Base-by-base conservation (phyloP, 2,888 invertebrate species). In the Trachelus stipa region DNA sequence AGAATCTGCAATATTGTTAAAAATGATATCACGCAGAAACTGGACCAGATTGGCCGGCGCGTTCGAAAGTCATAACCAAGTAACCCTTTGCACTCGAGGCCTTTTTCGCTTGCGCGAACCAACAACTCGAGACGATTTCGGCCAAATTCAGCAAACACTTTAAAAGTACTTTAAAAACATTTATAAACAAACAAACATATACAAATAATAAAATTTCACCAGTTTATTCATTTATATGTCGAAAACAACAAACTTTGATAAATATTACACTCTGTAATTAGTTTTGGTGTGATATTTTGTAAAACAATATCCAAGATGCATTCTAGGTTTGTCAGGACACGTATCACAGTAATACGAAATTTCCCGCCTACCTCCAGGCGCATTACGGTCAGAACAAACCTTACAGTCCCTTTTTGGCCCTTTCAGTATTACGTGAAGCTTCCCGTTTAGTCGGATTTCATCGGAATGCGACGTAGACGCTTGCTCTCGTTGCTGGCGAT, bases 121-220 rank as follows among this genome's bases (percentile, higher is more conserved):
- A 33, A 4, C 33, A 33, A 33, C 33, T 33, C 33, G 33, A 33
- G 33, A 33, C 33, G 33, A 0, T 33, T 33, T 33, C 33, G 4
- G 33, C 4, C 76, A 78, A 76, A 56, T 79, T 76, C 2, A 69
- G 73, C 0, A 73, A 76, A 73, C 73, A 73, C 3, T 73, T 79
- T 79, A 76, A 77, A 79, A 15, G 75, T 77, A 79, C 76, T 79
- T 79, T 74, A 79, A 77, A 79, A 77, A 1, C 40, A 79, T 74
- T 77, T 79, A 77, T 79, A 79, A 69, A 37, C 69, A 79, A 79
- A 77, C 79, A 73, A 79, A 15, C 79, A 68, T 74, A 76, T 79
- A 71, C 56, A 79, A 79, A 74, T 79, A 77, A 77, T 77, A 76
- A 76, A 77, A 78, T 79, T 79, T 77, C 79, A 74, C 76, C 33